phyloP scores from a whole-genome alignment of 2,888 invertebrate genomes.

The Erebia epiphron region DNA sequence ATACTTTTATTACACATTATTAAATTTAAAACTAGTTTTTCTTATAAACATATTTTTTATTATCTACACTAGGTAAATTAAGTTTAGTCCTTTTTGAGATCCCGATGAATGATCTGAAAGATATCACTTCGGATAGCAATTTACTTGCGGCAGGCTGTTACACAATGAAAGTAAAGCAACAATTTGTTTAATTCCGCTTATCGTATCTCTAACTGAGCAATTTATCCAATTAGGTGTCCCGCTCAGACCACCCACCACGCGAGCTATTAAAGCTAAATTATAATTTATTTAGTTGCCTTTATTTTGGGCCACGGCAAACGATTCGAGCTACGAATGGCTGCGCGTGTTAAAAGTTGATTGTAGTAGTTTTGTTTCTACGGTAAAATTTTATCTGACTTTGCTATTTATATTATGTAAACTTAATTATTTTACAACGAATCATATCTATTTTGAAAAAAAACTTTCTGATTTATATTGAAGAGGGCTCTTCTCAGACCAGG shows the following conservation, averaged over 20 bases:
- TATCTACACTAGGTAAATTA: not conserved
- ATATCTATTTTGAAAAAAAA: no score
- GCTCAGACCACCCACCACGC: slow-evolving; percentile 72
- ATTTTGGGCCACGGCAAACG: slow-evolving; percentile 45
- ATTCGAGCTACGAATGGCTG: slow-evolving; percentile 33
- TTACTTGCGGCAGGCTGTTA: slow-evolving; percentile 41
- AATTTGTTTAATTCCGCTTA: slow-evolving; percentile 78
- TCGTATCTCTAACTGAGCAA: slow-evolving; percentile 77
- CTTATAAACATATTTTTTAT: no score
- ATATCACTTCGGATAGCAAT: slow-evolving; percentile 27
- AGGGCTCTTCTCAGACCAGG: no score
- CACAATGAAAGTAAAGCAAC: slow-evolving; percentile 61
- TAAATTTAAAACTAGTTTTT: no score
- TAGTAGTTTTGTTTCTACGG: slow-evolving; percentile 28
- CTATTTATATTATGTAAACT: not conserved
- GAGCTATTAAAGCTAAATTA: slow-evolving; percentile 79
- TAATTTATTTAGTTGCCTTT: slow-evolving; percentile 77
- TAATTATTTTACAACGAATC: not conserved
- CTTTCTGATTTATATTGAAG: no score
- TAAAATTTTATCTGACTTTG: not conserved
- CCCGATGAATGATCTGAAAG: slow-evolving; percentile 15
- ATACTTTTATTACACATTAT: not conserved
- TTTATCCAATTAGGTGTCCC: slow-evolving; percentile 77
- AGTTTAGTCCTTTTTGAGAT: not conserved
- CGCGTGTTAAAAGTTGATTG: slow-evolving; percentile 29